Conservation (phyloP, 2,888 invertebrate species). For the Epicampocera succincta region DNA sequence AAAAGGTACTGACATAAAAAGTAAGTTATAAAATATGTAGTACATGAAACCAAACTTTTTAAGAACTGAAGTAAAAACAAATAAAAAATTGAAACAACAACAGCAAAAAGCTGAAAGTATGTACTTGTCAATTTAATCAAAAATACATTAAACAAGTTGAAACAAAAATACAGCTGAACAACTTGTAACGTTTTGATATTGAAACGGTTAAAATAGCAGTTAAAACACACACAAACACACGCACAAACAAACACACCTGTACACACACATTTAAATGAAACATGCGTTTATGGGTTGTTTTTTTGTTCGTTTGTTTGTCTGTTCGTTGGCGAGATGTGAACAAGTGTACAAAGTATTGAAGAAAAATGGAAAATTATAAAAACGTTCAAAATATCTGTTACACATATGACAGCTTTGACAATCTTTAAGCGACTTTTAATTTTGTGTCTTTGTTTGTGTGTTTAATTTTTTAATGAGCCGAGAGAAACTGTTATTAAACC, state of each 20-base stretch:
- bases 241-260: constrained; percentile 17
- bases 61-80: not conserved
- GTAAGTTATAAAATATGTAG: not conserved
- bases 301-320: not conserved
- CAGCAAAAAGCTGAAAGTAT: constrained; percentile 61
- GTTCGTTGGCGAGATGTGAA: constrained; percentile 3
- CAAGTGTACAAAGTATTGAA: not conserved
- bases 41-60: not conserved
- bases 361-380: not conserved
- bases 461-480: too few relatives aligned
- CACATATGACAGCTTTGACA: constrained; percentile 34
- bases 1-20: constrained; percentile 53
- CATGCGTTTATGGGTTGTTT: not conserved
- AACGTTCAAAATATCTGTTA: constrained; percentile 26
- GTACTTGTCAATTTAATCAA: constrained; percentile 57
- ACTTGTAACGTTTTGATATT: constrained; percentile 24
- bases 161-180: constrained; percentile 6
- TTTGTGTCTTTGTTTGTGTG: not conserved
- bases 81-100: not conserved
- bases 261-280: not conserved
- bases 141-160: constrained; percentile 26
- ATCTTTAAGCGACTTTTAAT: constrained; percentile 46
- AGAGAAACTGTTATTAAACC: too few relatives aligned
- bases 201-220: constrained; percentile 54
- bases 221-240: not conserved